Evolutionary conservation across 2,888 invertebrate genomes (phyloP).

Genomic region (Salpingus planirostris): DNA sequence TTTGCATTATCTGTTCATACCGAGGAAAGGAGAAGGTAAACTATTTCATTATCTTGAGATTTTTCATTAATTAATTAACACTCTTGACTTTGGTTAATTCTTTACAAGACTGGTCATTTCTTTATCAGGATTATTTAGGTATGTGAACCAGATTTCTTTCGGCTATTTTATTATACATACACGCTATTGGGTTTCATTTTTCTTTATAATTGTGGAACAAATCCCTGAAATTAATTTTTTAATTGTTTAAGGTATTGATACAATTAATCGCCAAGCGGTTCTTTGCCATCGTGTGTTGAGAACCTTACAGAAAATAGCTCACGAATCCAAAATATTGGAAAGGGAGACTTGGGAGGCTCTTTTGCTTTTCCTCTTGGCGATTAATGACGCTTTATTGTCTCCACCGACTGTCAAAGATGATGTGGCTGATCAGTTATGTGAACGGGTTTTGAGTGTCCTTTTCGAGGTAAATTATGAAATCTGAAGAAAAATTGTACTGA

Average conservation of each 20-base stretch:
- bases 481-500: no score
- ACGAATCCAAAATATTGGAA: slow-evolving; percentile 65
- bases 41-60: slow-evolving; percentile 4
- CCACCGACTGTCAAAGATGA: slow-evolving; percentile 92
- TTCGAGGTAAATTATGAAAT: slow-evolving; percentile 75
- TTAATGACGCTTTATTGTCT: slow-evolving; percentile 83
- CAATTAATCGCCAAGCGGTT: slow-evolving; percentile 88
- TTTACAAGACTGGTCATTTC: slow-evolving; percentile 83
- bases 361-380: slow-evolving; percentile 76
- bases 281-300: slow-evolving; percentile 85
- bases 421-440: slow-evolving; percentile 85
- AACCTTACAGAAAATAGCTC: slow-evolving; percentile 71
- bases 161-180: slow-evolving; percentile 1
- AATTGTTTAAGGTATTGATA: slow-evolving; percentile 86
- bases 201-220: no score
- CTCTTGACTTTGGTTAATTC: slow-evolving; percentile 14
- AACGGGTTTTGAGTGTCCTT: slow-evolving; percentile 85
- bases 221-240: slow-evolving; percentile 2
- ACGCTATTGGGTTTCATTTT: neutral
- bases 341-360: slow-evolving; percentile 87
- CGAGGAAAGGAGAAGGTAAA: slow-evolving; percentile 85
- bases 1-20: slow-evolving; percentile 90
- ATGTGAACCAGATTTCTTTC: neutral
- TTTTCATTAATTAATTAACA: no score
- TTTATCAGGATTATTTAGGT: slow-evolving; percentile 69